Evolutionary conservation across 2,797 vertebrate genomes (phyloP).

Genomic region (Merluccius polli): DNA sequence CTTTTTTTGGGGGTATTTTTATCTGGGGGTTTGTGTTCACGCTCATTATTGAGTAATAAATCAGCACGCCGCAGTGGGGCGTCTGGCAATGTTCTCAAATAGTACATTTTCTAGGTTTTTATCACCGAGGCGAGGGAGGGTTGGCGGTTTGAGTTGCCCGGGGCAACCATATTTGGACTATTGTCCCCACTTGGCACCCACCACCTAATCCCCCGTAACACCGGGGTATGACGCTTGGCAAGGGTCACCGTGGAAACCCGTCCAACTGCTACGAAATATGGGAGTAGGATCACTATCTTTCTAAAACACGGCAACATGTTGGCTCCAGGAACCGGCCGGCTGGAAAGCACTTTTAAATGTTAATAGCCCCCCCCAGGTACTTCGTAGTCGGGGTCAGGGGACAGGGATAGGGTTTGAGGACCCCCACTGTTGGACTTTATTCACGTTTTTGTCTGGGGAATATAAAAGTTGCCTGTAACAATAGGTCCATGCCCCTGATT

Average conservation of each 20-base stretch:
- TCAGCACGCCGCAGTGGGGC: background rate
- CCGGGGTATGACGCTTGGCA: background rate
- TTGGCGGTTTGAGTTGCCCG: background rate
- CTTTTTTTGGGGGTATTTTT: background rate
- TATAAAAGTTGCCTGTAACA: constrained; percentile 21
- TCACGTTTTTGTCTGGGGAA: constrained; percentile 7
- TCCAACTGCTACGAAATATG: background rate
- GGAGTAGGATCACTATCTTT: constrained; percentile 1
- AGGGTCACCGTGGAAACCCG: background rate
- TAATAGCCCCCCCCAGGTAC: background rate
- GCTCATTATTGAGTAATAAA: background rate
- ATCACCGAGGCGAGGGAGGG: background rate
- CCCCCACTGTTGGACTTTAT: background rate
- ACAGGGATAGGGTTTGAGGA: too few species aligned
- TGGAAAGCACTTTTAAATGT: background rate
- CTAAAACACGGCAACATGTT: background rate
- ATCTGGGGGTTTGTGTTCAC: background rate
- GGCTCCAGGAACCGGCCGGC: background rate
- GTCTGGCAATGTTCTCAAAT: background rate
- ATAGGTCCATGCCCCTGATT: constrained; percentile 31
- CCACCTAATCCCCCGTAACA: background rate
- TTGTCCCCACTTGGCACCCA: background rate
- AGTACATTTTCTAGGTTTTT: background rate
- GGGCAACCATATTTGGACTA: background rate
- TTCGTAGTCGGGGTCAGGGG: background rate